phyloP scores from a whole-genome alignment of 2,113 vertebrate genomes.

The Barnardius zonarius region DNA sequence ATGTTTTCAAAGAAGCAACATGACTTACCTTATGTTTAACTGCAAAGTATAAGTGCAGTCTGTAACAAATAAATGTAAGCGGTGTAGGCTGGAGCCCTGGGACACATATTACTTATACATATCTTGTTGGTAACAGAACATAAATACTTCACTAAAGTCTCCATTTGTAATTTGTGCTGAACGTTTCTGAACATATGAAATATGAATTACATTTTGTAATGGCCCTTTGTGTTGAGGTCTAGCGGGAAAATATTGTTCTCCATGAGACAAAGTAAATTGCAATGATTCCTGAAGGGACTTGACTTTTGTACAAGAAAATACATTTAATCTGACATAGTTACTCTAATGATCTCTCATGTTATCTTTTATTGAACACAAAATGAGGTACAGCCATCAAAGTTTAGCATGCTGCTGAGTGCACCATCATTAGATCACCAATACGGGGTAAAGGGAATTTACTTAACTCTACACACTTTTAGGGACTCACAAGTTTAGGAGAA shows the following conservation, averaged over 20 bases:
- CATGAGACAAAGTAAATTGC: slow-evolving; percentile 85
- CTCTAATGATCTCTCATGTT: slow-evolving; percentile 78
- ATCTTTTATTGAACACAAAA: slow-evolving; percentile 80
- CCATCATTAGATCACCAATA: slow-evolving; percentile 29
- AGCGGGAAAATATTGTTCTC: slow-evolving; percentile 78
- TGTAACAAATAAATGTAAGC: slow-evolving; percentile 83
- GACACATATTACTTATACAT: slow-evolving; percentile 88
- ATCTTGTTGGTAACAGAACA: slow-evolving; percentile 86
- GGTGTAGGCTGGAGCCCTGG: slow-evolving; percentile 78
- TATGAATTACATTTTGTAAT: slow-evolving; percentile 92
- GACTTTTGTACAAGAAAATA: slow-evolving; percentile 76
- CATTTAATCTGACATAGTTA: slow-evolving; percentile 80
- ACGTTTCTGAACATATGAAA: slow-evolving; percentile 88
- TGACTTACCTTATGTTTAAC: slow-evolving; percentile 56
- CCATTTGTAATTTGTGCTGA: slow-evolving; percentile 86
- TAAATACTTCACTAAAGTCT: slow-evolving; percentile 91
- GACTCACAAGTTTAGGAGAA: not conserved
- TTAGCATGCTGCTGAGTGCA: slow-evolving; percentile 34
- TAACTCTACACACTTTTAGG: slow-evolving; percentile 13
- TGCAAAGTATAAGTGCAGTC: slow-evolving; percentile 65
- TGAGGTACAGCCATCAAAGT: slow-evolving; percentile 61
- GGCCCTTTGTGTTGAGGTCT: slow-evolving; percentile 80
- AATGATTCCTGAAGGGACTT: slow-evolving; percentile 78
- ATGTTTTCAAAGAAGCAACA: slow-evolving; percentile 49
- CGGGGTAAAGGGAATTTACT: slow-evolving; percentile 15